Conservation (phyloP, 2,113 vertebrate genomes). For the Eurystomus gularis region DNA sequence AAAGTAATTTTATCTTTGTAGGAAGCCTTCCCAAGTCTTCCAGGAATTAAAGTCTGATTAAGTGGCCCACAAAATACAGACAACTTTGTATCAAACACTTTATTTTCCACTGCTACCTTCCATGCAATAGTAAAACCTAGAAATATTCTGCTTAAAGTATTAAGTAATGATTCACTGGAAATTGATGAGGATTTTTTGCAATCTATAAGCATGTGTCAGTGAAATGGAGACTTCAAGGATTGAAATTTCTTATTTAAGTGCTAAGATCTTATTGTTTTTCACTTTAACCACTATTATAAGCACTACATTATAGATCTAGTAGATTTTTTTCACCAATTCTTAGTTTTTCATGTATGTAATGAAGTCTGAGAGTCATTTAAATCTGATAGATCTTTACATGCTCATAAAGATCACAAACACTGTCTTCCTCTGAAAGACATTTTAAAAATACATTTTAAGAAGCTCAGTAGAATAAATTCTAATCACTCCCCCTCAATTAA, state of each 20-base stretch:
- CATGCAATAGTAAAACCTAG: not conserved
- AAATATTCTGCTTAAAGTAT: not conserved
- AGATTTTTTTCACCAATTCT: not conserved
- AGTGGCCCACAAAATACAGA: not conserved
- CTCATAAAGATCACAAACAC: not conserved
- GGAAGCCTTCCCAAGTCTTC: not conserved
- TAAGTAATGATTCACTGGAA: not conserved
- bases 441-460: not conserved
- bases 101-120: not conserved
- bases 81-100: not conserved
- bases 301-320: not conserved
- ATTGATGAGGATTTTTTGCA: not conserved
- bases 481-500: not conserved
- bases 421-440: not conserved
- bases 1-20: slow-evolving; percentile 34
- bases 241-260: not conserved
- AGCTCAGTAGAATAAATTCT: not conserved
- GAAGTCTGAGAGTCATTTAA: not conserved
- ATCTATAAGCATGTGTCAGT: not conserved
- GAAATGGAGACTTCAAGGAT: not conserved
- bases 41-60: slow-evolving; percentile 39
- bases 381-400: not conserved
- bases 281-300: not conserved
- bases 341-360: not conserved
- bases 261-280: not conserved